Conservation (phyloP, 2,113 vertebrate species). For the Eupsittula cactorum region DNA sequence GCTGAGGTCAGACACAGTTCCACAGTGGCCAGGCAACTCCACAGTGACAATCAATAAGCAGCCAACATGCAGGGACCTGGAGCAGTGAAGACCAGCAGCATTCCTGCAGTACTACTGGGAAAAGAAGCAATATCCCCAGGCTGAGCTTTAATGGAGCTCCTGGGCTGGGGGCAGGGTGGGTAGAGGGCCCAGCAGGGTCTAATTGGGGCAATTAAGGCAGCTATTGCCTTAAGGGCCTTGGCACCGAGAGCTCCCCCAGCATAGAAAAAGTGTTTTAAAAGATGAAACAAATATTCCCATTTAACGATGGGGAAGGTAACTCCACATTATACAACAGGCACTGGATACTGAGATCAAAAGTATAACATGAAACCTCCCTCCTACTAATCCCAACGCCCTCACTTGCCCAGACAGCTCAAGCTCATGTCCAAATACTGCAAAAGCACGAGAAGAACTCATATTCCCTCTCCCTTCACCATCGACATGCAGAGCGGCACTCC, state of each 20-base stretch:
- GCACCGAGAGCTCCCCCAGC: neutral
- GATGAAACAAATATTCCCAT: neutral
- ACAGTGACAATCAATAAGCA: neutral
- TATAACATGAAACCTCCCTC: neutral
- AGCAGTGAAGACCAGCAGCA: accelerated
- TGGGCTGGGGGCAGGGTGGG: neutral
- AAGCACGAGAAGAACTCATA: neutral
- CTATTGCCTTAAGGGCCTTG: neutral
- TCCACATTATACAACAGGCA: neutral
- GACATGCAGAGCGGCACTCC: neutral
- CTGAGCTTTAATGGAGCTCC: neutral
- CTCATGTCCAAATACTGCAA: neutral
- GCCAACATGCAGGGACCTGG: accelerated
- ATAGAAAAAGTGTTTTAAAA: neutral
- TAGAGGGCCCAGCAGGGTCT: neutral
- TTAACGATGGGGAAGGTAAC: neutral
- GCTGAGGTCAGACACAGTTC: no score
- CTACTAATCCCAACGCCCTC: neutral
- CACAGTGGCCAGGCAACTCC: neutral
- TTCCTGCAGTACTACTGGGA: neutral
- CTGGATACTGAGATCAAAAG: neutral
- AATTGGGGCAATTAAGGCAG: neutral
- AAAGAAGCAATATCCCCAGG: accelerated
- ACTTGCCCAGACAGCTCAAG: neutral
- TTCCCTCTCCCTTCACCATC: neutral